phyloP scores from a whole-genome alignment of 2,888 invertebrate species.

The Mantis religiosa region DNA sequence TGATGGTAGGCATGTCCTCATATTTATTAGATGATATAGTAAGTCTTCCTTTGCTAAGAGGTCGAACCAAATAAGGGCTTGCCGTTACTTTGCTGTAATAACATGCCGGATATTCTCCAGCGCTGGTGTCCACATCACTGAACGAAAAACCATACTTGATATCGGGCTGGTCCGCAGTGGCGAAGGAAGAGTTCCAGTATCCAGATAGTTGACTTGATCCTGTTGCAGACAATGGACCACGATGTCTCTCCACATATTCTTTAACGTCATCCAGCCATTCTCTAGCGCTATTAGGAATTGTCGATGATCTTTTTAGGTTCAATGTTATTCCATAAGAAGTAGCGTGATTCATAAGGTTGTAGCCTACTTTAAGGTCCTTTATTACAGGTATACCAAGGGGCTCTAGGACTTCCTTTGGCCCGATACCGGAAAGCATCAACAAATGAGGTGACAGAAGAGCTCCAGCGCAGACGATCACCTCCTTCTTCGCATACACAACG shows the following conservation, averaged over 20 bases:
- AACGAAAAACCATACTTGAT: background rate
- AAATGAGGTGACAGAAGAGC: background rate
- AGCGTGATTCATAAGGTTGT: background rate
- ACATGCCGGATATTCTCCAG: background rate
- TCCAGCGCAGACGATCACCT: background rate
- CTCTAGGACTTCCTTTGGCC: background rate
- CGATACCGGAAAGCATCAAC: background rate
- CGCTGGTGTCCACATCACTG: background rate
- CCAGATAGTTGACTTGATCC: background rate
- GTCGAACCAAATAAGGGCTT: background rate
- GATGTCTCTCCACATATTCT: background rate
- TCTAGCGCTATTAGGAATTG: no score
- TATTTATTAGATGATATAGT: background rate
- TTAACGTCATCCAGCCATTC: background rate
- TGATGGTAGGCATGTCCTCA: background rate
- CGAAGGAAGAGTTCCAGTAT: background rate
- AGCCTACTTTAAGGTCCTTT: background rate
- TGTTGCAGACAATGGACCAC: background rate
- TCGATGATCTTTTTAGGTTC: background rate
- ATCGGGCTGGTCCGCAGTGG: background rate
- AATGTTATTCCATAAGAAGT: background rate
- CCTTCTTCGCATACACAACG: background rate
- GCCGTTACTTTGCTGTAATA: background rate
- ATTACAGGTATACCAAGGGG: background rate
- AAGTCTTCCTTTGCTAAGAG: background rate